phyloP scores from a whole-genome alignment of 1,140 invertebrate species.

The Sarcophaga bullata region DNA sequence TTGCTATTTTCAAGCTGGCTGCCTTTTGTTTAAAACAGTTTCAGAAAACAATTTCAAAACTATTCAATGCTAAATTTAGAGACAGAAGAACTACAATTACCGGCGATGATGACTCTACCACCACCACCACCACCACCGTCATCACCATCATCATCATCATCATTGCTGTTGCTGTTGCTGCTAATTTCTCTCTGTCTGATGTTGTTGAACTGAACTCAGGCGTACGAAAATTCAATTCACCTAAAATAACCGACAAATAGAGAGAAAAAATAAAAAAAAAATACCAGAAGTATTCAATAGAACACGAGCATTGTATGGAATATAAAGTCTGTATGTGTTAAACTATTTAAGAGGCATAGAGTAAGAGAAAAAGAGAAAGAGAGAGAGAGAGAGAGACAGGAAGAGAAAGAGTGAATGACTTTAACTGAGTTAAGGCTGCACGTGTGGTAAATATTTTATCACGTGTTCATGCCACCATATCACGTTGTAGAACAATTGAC shows the following conservation, averaged over 20 bases:
- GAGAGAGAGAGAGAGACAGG: background rate
- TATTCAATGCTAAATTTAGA: too few relatives aligned
- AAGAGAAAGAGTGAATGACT: background rate
- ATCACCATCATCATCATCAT: background rate
- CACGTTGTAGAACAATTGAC: slow-evolving; percentile 40
- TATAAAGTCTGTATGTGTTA: background rate
- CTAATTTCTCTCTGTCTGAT: slow-evolving; percentile 12
- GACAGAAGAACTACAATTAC: background rate
- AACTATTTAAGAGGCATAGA: background rate
- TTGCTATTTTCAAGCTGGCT: too few relatives aligned
- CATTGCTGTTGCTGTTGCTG: background rate
- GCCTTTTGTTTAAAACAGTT: too few relatives aligned
- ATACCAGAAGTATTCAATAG: background rate
- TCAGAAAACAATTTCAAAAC: too few relatives aligned
- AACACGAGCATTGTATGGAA: background rate
- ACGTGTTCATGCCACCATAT: slow-evolving; percentile 40
- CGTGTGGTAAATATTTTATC: slow-evolving; percentile 41
- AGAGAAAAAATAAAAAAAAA: background rate
- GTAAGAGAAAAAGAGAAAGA: background rate
- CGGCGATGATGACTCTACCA: background rate
- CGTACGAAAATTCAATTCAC: background rate
- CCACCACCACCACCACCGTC: background rate
- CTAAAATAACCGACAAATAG: background rate
- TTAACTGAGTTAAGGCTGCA: slow-evolving; percentile 11
- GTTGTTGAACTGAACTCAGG: slow-evolving; percentile 25